A percentile compares a stretch with the other conserved stretches of the same genome.
These are phyloP conservation scores for Rugalucina vietnamica DNA, from an alignment of 2,888 invertebrate species.

Conservation along the genomic window DNA sequence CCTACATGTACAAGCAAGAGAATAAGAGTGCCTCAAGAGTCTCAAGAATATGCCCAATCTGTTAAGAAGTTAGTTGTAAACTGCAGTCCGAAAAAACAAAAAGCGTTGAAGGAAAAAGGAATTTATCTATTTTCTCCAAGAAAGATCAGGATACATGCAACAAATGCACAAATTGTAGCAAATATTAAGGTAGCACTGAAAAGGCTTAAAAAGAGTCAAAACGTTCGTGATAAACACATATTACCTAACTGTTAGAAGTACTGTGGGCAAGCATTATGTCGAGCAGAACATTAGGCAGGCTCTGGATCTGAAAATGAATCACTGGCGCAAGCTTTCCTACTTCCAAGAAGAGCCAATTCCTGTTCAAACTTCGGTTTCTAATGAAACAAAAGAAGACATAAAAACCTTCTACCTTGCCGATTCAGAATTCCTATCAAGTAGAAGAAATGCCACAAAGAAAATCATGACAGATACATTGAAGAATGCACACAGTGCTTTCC, in stretches of 20 bases:
- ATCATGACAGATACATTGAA: background rate
- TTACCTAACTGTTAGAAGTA: slow-evolving; percentile 9
- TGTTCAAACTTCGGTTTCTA: background rate
- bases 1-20: too few species aligned
- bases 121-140: slow-evolving; percentile 3
- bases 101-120: slow-evolving; percentile 20
- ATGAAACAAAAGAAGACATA: background rate
- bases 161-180: slow-evolving; percentile 33
- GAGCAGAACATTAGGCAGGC: slow-evolving; percentile 17
- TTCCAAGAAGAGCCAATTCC: slow-evolving; percentile 23
- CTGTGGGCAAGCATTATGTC: slow-evolving; percentile 22
- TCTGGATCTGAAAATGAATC: slow-evolving; percentile 5
- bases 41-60: slow-evolving; percentile 1
- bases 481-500: background rate
- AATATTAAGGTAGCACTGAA: slow-evolving; percentile 2
- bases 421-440: background rate
- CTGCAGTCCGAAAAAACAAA: slow-evolving; percentile 25
- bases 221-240: slow-evolving; percentile 10
- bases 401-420: background rate
- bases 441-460: background rate
- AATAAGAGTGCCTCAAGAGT: too few species aligned
- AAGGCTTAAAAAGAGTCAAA: slow-evolving; percentile 23
- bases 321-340: slow-evolving; percentile 20
- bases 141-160: background rate
- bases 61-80: slow-evolving; percentile 10